Evolutionary conservation across 1,140 invertebrate species (phyloP).

Genomic region (Helicoverpa armigera): DNA sequence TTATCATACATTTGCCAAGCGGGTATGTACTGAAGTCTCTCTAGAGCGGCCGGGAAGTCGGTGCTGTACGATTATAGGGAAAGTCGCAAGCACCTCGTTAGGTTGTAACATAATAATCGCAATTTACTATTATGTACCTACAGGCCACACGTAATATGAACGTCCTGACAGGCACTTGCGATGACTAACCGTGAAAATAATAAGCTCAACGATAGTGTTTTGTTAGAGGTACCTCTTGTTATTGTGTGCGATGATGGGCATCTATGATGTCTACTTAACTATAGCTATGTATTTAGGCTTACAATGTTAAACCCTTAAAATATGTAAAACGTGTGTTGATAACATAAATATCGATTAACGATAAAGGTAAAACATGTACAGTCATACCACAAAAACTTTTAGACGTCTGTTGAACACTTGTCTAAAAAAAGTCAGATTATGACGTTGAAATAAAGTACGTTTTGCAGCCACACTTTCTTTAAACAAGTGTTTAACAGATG

Average conservation of each 20-base stretch:
- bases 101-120: constrained; percentile 64
- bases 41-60: constrained; percentile 34
- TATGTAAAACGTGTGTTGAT: too few species aligned
- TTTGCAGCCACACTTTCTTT: too few species aligned
- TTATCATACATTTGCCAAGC: constrained; percentile 40
- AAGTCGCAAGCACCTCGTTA: constrained; percentile 69
- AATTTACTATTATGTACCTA: constrained; percentile 59
- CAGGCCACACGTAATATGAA: constrained; percentile 62
- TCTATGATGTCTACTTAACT: too few species aligned
- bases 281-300: too few species aligned
- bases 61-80: constrained; percentile 62
- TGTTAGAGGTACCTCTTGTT: constrained; percentile 18
- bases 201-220: constrained; percentile 34
- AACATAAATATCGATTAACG: too few species aligned
- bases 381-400: too few species aligned
- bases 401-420: too few species aligned
- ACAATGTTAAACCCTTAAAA: too few species aligned
- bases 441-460: too few species aligned
- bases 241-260: neutral
- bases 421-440: too few species aligned
- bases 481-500: too few species aligned
- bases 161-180: constrained; percentile 55
- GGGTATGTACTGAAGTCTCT: neutral
- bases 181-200: constrained; percentile 58
- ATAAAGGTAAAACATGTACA: too few species aligned